Evolutionary conservation across 2,888 invertebrate genomes (phyloP), one percentile per base, ranked within the genome.

Genomic region (Bedellia somnulentella): DNA sequence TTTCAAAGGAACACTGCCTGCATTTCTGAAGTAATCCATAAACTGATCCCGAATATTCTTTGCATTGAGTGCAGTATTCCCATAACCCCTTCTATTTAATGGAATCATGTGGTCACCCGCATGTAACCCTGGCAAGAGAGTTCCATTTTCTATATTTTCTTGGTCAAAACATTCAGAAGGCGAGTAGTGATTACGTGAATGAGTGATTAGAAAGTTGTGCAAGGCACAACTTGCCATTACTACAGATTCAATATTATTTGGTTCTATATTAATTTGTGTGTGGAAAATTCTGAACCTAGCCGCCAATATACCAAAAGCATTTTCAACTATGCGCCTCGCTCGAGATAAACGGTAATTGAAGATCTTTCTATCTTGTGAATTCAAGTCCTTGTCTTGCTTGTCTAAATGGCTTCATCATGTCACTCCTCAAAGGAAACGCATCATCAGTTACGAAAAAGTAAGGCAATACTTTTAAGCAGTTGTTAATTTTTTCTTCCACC

Each of bases 331-430:
- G 8, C 26, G 8, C 8, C 26, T 8, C 5, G 26, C 14, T 3
- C 26, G 14, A 6, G 26, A 26, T 14, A 15, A 10, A 10, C 26
- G 13, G 15, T 26, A 26, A 15, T 26, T 26, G 26, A 15, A 26
- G 3, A 26, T 14, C 15, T 26, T 9, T 15, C n/a, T n/a, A n/a
- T 26, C 15, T 4, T 15, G n/a, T 9, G 4, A 9, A 8, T 14
- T 26, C 9, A 15, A n/a, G n/a, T 26, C 9, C 8, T 5, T 8
- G 4, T 15, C 15, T 8, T 15, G 26, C 9, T 26, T n/a, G n/a
- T n/a, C n/a, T n/a, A n/a, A n/a, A 26, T 9, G 26, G 26, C 15
- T 26, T 26, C 15, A 26, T 13, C 11, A 26, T 10, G 15, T 26
- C 9, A 9, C 15, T 15, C 11, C n/a, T 26, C 8, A 26, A 11